Evolutionary conservation across 2,797 vertebrate species (phyloP), one percentile per base, ranked within the genome.

Genomic region (Tachyglossus aculeatus): DNA sequence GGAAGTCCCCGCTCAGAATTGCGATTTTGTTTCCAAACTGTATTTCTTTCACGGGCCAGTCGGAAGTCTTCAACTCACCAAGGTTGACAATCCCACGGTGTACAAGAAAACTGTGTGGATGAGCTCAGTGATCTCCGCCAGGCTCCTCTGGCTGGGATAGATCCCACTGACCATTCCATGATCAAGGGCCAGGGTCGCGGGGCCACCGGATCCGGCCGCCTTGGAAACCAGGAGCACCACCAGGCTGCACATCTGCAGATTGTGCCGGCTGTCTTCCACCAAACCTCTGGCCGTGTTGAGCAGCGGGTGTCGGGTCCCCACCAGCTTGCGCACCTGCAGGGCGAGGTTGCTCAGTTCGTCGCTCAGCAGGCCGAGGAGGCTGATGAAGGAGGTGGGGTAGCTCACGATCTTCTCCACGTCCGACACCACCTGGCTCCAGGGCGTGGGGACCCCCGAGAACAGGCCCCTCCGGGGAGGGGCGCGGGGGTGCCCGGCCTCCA

Each of bases 21-120:
- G 98, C 98, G 94, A 99, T 98, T 93, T 99, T 99, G 89, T 99
- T 99, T 79, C 98, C 98, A 90, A 98, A 98, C 70, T 96, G 91
- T 98, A 99, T 98, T 88, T 99, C 98, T 86, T 98, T 97, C 77
- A 98, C 88, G 0, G 95, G 93, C 19, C 96, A 97, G 9, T 98
- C 96, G 0, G 96, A 96, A 29, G 92, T 88, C 2, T 95, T 97
- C 89, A 96, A 93, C 76, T 98, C 96, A 70, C 93, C 95, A 59
- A 98, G 90, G 63, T 99, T 92, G 18, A 99, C 97, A 52, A 99
- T 96, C 44, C 97, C 97, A 67, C 96, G 96, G 84, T 99, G 98
- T 83, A 99, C 97, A 79, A 98, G 92, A 99, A 98, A 10, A 98
- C 98, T 0, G 96, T 98, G 80, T 99, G 96, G 83, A 99, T 98